Evolutionary conservation across 1,140 invertebrate genomes (phyloP).

Genomic region (Panulirus ornatus): DNA sequence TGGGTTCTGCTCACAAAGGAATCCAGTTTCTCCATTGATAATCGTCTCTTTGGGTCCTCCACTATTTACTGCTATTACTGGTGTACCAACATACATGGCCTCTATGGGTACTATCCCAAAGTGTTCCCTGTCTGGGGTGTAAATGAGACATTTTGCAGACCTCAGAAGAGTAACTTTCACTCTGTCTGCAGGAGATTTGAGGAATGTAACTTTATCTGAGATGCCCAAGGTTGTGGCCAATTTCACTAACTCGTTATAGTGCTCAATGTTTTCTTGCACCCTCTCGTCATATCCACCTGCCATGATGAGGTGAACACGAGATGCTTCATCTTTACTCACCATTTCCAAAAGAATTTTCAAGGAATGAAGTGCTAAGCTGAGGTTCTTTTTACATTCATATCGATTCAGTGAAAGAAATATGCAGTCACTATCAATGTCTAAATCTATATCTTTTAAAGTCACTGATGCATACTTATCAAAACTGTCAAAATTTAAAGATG

Average conservation of each 20-base stretch:
- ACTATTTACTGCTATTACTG: conserved; percentile 96
- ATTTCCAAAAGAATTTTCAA: conserved; percentile 83
- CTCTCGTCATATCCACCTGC: conserved; percentile 97
- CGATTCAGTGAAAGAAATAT: conserved; percentile 95
- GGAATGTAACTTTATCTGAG: conserved; percentile 88
- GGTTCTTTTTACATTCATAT: conserved; percentile 98
- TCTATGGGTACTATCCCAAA: conserved; percentile 99
- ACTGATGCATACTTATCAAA: conserved; percentile 81
- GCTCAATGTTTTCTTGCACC: conserved; percentile 92
- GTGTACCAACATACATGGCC: conserved; percentile 95
- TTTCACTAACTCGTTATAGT: conserved; percentile 88
- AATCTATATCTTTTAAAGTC: conserved; percentile 45
- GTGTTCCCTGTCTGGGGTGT: conserved; percentile 98
- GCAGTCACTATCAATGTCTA: conserved; percentile 27
- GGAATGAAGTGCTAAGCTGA: conserved; percentile 89
- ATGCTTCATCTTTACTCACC: neutral
- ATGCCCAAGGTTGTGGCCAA: conserved; percentile 84
- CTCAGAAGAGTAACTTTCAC: conserved; percentile 90
- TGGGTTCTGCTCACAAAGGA: conserved; percentile 85
- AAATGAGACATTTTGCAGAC: conserved; percentile 88
- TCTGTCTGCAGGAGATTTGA: conserved; percentile 91
- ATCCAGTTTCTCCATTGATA: conserved; percentile 92
- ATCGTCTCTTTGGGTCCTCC: conserved; percentile 98
- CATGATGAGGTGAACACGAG: conserved; percentile 89
- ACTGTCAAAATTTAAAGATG: conserved; percentile 91